Base-by-base conservation (phyloP, 92 coral and sea anemone species). In the Palythoa grandis region DNA sequence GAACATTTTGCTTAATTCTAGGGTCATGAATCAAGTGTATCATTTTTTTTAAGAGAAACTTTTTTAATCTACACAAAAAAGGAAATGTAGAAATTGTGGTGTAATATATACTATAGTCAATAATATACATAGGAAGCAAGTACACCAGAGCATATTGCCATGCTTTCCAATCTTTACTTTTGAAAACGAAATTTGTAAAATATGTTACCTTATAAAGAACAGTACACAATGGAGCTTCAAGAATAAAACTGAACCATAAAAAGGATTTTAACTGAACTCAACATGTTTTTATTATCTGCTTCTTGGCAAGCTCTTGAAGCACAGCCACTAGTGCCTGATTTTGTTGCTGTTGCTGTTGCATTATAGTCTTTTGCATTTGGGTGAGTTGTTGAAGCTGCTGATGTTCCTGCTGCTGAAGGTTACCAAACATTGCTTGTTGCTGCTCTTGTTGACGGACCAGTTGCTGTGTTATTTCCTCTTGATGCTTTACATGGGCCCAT, bases 391-490 rank as follows among this genome's bases (percentile, higher is more conserved):
- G 91, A 16, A 82, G 91, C 77, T 88, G 83, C 24, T 82, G 87
- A 11, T 88, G 90, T 76, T 88, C 82, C 69, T 82, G 76, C 82
- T 82, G 90, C 19, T n/a, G n/a, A n/a, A n/a, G 75, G 76, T 70
- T 82, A 79, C 82, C 82, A 82, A 87, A 87, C 73, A 72, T 60
- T 43, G 63, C 43, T 71, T 82, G 83, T 53, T 82, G 91, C 70
- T 61, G 77, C 70, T 88, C 84, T 43, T 88, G 91, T 35, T 88
- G 87, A 38, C 25, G 66, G 77, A 88, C 57, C 82, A 88, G 77
- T 83, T 88, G 91, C 83, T 88, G 82, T 53, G 86, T 76, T 71
- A 88, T 76, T 48, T 77, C 86, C 48, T 78, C 79, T 78, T 89
- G 92, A 58, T 56, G 86, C 85, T 84, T 78, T 78, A 2, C 82